Evolutionary conservation across 2,113 vertebrate genomes (phyloP).

Genomic region (Ancistrus triradiatus): DNA sequence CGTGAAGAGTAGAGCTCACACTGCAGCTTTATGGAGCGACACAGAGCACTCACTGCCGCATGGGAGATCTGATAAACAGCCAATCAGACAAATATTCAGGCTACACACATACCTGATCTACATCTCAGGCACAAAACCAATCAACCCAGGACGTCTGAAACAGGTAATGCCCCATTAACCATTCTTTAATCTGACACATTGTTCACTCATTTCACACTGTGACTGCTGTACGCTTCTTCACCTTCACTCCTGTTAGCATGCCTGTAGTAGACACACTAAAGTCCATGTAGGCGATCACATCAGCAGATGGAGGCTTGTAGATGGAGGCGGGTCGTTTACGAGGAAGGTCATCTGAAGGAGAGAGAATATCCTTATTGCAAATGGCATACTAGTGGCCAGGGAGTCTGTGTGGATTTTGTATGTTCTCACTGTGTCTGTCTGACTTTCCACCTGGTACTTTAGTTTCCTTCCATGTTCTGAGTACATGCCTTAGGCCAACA

Average conservation of each 20-base stretch:
- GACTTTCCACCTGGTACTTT: no score
- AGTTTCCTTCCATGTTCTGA: no score
- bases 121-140: neutral
- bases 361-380: neutral
- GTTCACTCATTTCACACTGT: neutral
- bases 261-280: conserved; percentile 97
- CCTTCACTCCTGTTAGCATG: conserved; percentile 98
- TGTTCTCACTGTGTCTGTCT: no score
- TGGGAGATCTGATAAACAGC: conserved; percentile 84
- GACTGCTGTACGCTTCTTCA: conserved; percentile 43
- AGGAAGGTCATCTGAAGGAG: conserved; percentile 85
- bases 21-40: conserved; percentile 94
- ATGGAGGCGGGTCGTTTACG: conserved; percentile 83
- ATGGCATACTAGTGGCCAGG: no score
- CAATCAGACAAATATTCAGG: conserved; percentile 8
- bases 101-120: no score
- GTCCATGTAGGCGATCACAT: conserved; percentile 95
- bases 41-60: conserved; percentile 83
- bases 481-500: no score
- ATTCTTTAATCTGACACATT: no score
- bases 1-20: conserved; percentile 96
- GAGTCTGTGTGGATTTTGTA: no score
- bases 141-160: no score
- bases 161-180: no score
- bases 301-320: conserved; percentile 93